phyloP scores from a whole-genome alignment of 2,797 vertebrate genomes.

The Sylvilagus floridanus region DNA sequence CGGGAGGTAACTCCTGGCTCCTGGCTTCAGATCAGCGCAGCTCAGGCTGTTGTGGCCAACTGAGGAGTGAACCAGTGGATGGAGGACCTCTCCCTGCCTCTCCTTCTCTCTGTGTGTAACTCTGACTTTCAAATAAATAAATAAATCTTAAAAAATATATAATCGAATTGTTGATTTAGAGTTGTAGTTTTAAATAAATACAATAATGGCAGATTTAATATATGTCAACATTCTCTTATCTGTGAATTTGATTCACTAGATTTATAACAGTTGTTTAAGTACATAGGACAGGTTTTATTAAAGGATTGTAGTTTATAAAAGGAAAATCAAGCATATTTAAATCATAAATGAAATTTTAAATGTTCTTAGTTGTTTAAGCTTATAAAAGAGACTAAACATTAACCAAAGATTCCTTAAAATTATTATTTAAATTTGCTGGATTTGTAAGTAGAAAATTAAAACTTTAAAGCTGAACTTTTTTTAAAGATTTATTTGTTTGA shows the following conservation, averaged over 20 bases:
- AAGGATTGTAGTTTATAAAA: slow-evolving; percentile 25
- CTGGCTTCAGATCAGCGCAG: too few species aligned
- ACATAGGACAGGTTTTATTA: slow-evolving; percentile 40
- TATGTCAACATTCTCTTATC: neutral
- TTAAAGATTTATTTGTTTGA: too few species aligned
- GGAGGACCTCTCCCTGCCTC: too few species aligned
- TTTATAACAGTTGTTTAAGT: slow-evolving; percentile 40
- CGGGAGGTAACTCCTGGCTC: too few species aligned
- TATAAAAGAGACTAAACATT: neutral
- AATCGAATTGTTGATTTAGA: slow-evolving; percentile 44
- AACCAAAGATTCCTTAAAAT: slow-evolving; percentile 21
- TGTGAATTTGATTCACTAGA: slow-evolving; percentile 42
- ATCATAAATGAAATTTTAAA: slow-evolving; percentile 58
- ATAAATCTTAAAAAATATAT: too few species aligned
- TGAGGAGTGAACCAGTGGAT: too few species aligned
- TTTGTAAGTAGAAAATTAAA: slow-evolving; percentile 53
- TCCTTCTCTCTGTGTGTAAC: too few species aligned
- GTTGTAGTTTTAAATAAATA: slow-evolving; percentile 12
- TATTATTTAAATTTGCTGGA: slow-evolving; percentile 9
- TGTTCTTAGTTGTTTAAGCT: neutral
- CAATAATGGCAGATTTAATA: slow-evolving; percentile 44
- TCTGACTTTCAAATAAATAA: too few species aligned
- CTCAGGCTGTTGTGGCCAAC: too few species aligned
- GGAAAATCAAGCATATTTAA: slow-evolving; percentile 60
- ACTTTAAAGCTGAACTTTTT: slow-evolving; percentile 16